These are phyloP conservation scores for Silurus asotus DNA, from an alignment of 2,113 vertebrate species.

Conservation along the genomic window DNA sequence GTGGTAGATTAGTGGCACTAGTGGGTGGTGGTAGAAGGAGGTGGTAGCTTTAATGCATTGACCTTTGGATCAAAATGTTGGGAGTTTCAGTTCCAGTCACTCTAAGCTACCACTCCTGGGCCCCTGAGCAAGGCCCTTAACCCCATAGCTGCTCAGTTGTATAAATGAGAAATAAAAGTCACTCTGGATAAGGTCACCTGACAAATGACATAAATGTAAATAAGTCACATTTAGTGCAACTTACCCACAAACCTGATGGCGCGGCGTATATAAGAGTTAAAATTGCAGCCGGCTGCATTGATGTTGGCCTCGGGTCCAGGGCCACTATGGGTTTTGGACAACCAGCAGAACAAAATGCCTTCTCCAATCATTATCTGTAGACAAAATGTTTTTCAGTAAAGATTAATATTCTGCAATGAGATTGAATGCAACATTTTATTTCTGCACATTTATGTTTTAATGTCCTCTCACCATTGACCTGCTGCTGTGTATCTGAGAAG, in stretches of 20 bases:
- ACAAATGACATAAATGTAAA: background rate
- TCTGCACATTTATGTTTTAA: constrained; percentile 22
- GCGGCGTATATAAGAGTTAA: constrained; percentile 96
- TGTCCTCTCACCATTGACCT: constrained; percentile 13
- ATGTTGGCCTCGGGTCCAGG: constrained; percentile 87
- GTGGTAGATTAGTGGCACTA: too few relatives aligned
- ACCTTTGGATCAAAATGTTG: too few relatives aligned
- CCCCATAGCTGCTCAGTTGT: too few relatives aligned
- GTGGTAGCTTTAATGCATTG: too few relatives aligned
- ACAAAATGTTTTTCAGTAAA: constrained; percentile 20
- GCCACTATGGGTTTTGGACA: constrained; percentile 83
- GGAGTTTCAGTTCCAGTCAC: too few relatives aligned
- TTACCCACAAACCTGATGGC: constrained; percentile 94
- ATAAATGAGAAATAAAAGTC: too few relatives aligned
- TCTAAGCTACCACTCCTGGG: too few relatives aligned
- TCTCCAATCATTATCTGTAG: constrained; percentile 96
- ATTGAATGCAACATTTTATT: background rate
- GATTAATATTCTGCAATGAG: background rate
- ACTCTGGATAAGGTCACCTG: too few relatives aligned
- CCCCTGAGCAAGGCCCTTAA: too few relatives aligned
- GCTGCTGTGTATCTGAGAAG: constrained; percentile 21
- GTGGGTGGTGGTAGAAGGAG: too few relatives aligned
- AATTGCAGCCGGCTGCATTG: constrained; percentile 96
- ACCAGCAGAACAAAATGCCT: constrained; percentile 94
- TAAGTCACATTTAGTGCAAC: constrained; percentile 1